Evolutionary conservation across 2,797 vertebrate species (phyloP).

Genomic region (Taenioides sp.): DNA sequence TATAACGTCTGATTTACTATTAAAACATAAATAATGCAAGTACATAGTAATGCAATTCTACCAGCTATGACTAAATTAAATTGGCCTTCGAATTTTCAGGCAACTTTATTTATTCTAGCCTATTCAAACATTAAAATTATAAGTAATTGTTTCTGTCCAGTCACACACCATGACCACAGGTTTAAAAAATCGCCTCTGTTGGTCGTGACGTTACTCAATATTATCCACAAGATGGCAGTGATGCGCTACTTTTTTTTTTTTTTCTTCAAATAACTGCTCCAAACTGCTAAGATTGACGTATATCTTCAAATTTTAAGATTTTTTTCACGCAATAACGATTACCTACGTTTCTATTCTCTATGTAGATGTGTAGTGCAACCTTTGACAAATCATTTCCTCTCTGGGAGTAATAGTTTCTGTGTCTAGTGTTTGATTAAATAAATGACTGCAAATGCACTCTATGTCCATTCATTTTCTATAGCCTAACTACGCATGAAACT

Average conservation of each 20-base stretch:
- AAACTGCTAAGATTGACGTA: no score
- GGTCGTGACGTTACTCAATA: not conserved
- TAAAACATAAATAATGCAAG: no score
- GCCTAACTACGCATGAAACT: not conserved
- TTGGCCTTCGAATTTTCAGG: not conserved
- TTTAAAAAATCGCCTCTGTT: not conserved
- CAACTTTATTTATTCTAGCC: not conserved
- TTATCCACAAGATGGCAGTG: slow-evolving; percentile 37
- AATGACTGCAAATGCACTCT: not conserved
- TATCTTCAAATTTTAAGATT: not conserved
- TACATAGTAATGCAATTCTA: no score
- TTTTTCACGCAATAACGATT: not conserved
- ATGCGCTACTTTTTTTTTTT: not conserved
- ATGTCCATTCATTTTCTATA: no score
- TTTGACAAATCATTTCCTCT: not conserved
- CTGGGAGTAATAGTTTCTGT: not conserved
- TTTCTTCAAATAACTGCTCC: not conserved
- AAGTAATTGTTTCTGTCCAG: not conserved
- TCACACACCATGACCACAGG: not conserved
- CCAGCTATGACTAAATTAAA: not conserved
- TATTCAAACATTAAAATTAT: not conserved
- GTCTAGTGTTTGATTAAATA: not conserved
- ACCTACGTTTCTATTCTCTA: not conserved
- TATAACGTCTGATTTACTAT: not conserved
- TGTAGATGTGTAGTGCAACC: not conserved